Evolutionary conservation across 2,797 vertebrate species (phyloP), one percentile per base, ranked within the genome.

Genomic region (Phataginus tricuspis): DNA sequence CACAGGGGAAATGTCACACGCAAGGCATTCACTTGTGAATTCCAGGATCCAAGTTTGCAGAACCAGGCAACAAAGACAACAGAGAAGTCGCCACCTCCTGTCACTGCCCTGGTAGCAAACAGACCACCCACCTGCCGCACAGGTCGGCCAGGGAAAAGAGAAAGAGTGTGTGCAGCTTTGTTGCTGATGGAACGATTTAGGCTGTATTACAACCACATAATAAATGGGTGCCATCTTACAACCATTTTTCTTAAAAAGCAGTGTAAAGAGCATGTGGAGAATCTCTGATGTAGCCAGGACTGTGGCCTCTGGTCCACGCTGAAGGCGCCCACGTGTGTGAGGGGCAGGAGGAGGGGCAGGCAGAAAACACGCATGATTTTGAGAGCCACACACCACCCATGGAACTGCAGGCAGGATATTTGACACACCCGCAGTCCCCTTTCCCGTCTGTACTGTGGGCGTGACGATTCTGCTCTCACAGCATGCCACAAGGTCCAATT

Each of bases 351-450:
- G 15, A 19, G 7, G 15, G 27, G 53, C 37, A 49, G 61, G 45
- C 0, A 2, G 63, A 57, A 61, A 25, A 45, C 55, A 21, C 0
- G 4, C 14, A 63, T 53, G 34, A 42, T 9, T 69, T 18, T 68
- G 45, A 71, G 64, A 31, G 72, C 57, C 39, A 64, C 42, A 29
- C 8, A 7, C 1, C 4, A 71, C 37, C 31, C 4, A 6, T 11
- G 15, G 29, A 42, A 69, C 4, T 15, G 14, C 5, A n/a, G 3
- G 3, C 3, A 34, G 51, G 2, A 6, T 27, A 25, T 11, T 71
- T 19, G 15, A 13, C n/a, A 53, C 0, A 0, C 29, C n/a, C 15
- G 21, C 0, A 1, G 34, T 13, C 34, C 51, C 34, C 19, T 66
- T 55, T 59, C 74, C 55, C 2, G 0, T 37, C 80, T 49, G 12